phyloP scores from a whole-genome alignment of 2,797 vertebrate species.

The Scyliorhinus canicula region DNA sequence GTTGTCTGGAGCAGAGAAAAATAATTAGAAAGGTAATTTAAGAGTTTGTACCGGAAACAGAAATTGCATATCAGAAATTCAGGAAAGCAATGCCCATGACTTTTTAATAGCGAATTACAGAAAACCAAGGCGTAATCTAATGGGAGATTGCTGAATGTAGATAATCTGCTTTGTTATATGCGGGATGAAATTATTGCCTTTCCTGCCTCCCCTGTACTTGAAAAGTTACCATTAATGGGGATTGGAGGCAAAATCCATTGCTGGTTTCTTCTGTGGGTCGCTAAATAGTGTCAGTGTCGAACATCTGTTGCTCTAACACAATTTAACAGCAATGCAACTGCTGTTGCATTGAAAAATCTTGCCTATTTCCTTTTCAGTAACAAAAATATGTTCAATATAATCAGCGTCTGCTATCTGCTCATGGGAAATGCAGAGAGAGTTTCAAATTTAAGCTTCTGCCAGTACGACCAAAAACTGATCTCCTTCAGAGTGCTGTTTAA shows the following conservation, averaged over 20 bases:
- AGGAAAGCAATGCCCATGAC: not conserved
- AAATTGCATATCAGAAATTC: not conserved
- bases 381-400: not conserved
- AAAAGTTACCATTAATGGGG: not conserved
- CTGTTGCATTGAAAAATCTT: not conserved
- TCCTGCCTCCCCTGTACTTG: not conserved
- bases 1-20: not conserved
- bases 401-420: slow-evolving; percentile 14
- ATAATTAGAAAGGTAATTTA: not conserved
- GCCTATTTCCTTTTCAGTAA: slow-evolving; percentile 3
- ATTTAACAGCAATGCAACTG: not conserved
- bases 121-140: not conserved
- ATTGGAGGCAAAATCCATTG: not conserved
- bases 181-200: not conserved
- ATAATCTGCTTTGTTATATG: not conserved
- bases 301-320: not conserved
- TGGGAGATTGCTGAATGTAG: not conserved
- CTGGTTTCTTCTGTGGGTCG: not conserved
- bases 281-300: not conserved
- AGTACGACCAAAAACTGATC: not conserved
- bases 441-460: slow-evolving; percentile 1
- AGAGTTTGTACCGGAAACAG: not conserved
- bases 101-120: not conserved
- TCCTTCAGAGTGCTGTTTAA: not conserved
- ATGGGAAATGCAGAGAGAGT: slow-evolving; percentile 23